phyloP scores from a whole-genome alignment of 2,888 invertebrate species.

The Darwinula stevensoni region DNA sequence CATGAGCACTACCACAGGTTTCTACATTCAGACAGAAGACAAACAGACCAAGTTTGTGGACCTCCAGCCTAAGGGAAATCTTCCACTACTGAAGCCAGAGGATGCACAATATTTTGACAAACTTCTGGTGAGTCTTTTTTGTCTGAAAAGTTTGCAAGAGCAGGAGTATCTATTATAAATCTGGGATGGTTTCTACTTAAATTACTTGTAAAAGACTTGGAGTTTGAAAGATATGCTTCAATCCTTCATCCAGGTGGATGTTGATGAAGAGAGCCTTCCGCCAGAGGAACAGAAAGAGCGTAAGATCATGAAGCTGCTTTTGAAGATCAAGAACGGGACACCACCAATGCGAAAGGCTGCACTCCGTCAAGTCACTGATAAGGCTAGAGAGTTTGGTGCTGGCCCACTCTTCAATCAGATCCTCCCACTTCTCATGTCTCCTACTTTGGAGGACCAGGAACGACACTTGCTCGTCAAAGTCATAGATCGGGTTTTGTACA shows the following conservation, averaged over 20 bases:
- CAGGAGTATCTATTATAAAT: no score
- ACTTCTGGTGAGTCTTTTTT: constrained; percentile 27
- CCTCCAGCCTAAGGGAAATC: constrained; percentile 87
- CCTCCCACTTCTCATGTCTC: constrained; percentile 94
- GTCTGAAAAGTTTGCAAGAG: not conserved
- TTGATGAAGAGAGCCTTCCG: constrained; percentile 78
- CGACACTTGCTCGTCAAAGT: constrained; percentile 94
- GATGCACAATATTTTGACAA: constrained; percentile 99
- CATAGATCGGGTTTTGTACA: constrained; percentile 91
- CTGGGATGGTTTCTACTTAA: no score
- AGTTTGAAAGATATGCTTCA: not conserved
- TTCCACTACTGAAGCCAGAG: constrained; percentile 98
- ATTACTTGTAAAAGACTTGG: not conserved
- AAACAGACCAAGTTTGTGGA: constrained; percentile 63
- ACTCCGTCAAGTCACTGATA: constrained; percentile 87
- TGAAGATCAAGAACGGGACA: constrained; percentile 98
- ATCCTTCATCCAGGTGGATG: constrained; percentile 30
- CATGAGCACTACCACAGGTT: constrained; percentile 66
- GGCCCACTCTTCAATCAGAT: constrained; percentile 98
- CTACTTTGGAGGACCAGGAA: constrained; percentile 96
- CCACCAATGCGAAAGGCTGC: constrained; percentile 98
- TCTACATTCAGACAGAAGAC: constrained; percentile 65
- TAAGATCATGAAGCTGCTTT: constrained; percentile 89
- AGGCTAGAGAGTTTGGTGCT: constrained; percentile 91
- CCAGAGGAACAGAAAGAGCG: constrained; percentile 95